Evolutionary conservation across 2,113 vertebrate species (phyloP), one percentile per base, ranked within the genome.

Genomic region (Albula goreensis): DNA sequence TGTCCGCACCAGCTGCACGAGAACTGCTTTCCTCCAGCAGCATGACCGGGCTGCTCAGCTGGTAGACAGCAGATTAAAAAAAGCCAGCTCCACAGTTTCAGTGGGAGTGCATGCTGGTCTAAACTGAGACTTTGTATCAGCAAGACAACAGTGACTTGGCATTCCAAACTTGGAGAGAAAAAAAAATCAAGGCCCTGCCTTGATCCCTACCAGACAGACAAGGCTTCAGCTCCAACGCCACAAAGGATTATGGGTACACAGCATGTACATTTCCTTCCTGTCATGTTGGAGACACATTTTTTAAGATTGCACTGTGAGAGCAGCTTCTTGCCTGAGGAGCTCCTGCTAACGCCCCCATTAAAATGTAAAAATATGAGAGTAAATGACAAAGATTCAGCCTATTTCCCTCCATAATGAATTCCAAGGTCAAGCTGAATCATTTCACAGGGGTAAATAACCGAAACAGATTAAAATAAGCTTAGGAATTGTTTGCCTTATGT

Each of bases 321-420:
- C 2, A 10, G n/a, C 8, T 74, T 74, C 70, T 66, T 74, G 70
- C 70, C 70, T 13, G 70, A 74, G 70, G 70, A 3, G n/a, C 70
- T 31, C 22, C 70, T 74, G 70, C 70, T 74, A 22, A 74, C 70
- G 7, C 60, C 60, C 31, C 31, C 70, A 74, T 74, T 74, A 74
- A 74, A 74, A 74, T 70, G 63, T 22, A n/a, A 70, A 74, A 74
- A 74, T 74, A 74, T 74, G 70, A 11, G 70, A 74, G n/a, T n/a
- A 74, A 31, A 10, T 19, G 70, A 74, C 70, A 31, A 25, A 74
- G 70, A 74, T 22, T 74, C 70, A 74, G 70, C 70, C n/a, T n/a
- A 74, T 74, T 31, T 74, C 22, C 70, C 13, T 10, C 31, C 22
- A 74, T n/a, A 74, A 31, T 74, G n/a, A 74, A n/a, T n/a, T 8